Percentiles rank a stretch among this genome's conserved stretches.
These are phyloP conservation scores for Pecten maximus DNA, from an alignment of 2,888 invertebrate genomes.

Conservation along the genomic window DNA sequence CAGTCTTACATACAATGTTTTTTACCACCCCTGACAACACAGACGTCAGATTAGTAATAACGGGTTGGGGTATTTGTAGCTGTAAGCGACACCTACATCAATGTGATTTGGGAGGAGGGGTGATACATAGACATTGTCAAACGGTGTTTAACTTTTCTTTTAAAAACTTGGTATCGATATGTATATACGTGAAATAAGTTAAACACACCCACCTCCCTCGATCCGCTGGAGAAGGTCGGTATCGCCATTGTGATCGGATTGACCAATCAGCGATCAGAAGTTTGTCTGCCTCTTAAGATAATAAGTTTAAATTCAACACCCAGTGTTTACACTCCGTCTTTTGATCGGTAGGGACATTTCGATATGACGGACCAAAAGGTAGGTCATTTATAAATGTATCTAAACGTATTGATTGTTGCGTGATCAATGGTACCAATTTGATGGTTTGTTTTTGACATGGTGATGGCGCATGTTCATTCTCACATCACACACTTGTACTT, in stretches of 20 bases:
- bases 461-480: neutral
- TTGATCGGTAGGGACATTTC: neutral
- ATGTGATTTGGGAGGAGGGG: neutral
- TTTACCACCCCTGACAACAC: too few species aligned
- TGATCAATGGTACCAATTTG: neutral
- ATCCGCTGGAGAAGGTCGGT: neutral
- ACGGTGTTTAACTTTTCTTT: neutral
- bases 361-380: neutral
- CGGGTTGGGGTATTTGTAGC: neutral
- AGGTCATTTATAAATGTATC: neutral
- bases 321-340: neutral
- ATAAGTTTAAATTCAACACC: neutral
- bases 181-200: neutral
- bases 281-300: neutral
- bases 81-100: too few species aligned
- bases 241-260: neutral
- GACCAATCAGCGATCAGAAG: conserved; percentile 7
- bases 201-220: too few species aligned
- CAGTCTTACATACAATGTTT: too few species aligned
- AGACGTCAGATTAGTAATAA: neutral
- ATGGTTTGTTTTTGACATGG: neutral
- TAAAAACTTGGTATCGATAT: neutral
- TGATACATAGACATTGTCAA: neutral
- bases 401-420: neutral
- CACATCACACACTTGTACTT: neutral